These are phyloP conservation scores for Alectura lathami DNA, from an alignment of 2,113 vertebrate species.

Conservation along the genomic window DNA sequence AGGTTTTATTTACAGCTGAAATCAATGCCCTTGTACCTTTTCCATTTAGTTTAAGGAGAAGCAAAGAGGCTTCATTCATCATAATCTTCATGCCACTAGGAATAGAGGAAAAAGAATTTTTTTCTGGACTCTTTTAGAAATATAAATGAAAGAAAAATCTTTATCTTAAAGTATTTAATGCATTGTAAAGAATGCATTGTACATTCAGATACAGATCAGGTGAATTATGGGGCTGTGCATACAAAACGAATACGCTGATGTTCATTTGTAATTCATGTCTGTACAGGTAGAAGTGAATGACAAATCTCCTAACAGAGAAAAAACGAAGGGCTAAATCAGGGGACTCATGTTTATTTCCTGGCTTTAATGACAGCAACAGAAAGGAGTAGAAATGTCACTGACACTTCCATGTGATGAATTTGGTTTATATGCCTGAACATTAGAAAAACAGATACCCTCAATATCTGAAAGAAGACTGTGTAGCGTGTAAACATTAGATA, in stretches of 20 bases:
- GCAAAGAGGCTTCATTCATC: not conserved
- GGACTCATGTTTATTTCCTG: slow-evolving; percentile 44
- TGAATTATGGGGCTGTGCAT: not conserved
- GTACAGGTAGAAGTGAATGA: slow-evolving; percentile 13
- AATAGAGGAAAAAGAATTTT: not conserved
- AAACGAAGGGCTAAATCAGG: not conserved
- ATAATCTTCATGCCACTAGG: not conserved
- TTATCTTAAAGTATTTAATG: not conserved
- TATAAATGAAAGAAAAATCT: not conserved
- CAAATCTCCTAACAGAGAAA: slow-evolving; percentile 27
- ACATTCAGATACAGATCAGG: slow-evolving; percentile 10
- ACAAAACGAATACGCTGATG: not conserved
- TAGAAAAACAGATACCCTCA: slow-evolving; percentile 4
- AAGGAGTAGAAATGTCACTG: slow-evolving; percentile 34
- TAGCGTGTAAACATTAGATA: slow-evolving; percentile 50
- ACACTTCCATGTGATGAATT: slow-evolving; percentile 41
- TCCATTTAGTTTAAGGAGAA: not conserved
- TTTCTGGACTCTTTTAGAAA: not conserved
- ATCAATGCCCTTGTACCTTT: not conserved
- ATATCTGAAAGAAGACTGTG: slow-evolving; percentile 30
- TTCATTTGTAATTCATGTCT: not conserved
- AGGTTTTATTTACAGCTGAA: not conserved
- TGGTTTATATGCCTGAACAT: slow-evolving; percentile 1
- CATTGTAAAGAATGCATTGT: not conserved
- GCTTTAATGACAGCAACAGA: slow-evolving; percentile 28